Evolutionary conservation across 1,140 invertebrate species (phyloP).

Genomic region (Campoletis sonorensis): DNA sequence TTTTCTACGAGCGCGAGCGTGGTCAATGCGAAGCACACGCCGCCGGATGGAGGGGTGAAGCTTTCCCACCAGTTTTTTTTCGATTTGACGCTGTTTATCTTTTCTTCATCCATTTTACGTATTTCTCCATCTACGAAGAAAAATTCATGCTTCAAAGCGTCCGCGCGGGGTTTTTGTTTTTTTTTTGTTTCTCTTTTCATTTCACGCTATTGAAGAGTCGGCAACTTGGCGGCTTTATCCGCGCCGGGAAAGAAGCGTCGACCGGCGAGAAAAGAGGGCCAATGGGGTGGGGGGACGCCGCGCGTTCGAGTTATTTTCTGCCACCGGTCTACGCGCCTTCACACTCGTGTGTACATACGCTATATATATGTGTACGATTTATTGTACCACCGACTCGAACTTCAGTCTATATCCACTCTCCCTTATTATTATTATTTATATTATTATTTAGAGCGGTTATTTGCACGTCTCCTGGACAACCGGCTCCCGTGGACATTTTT

Average conservation of each 20-base stretch:
- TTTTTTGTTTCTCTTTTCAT: background rate
- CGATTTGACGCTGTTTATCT: constrained; percentile 15
- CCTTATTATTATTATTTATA: background rate
- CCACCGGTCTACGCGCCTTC: constrained; percentile 51
- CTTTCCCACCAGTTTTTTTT: constrained; percentile 15
- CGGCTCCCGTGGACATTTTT: no score
- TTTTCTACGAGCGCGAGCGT: background rate
- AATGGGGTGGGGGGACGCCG: constrained; percentile 54
- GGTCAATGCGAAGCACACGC: background rate
- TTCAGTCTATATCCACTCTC: background rate
- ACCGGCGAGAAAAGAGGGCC: constrained; percentile 17
- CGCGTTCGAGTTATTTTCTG: constrained; percentile 55
- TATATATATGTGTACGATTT: background rate
- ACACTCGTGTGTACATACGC: background rate
- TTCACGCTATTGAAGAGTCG: no score
- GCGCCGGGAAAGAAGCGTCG: constrained; percentile 28
- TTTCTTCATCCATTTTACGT: background rate
- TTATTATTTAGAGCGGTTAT: no score
- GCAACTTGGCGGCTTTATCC: background rate
- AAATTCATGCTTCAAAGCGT: background rate
- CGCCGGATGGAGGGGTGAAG: background rate
- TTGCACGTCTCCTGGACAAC: no score
- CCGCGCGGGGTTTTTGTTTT: background rate
- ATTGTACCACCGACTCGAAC: background rate
- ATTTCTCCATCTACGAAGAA: no score